Evolutionary conservation across 2,113 vertebrate species (phyloP).

Genomic region (Oreocharis arfaki): DNA sequence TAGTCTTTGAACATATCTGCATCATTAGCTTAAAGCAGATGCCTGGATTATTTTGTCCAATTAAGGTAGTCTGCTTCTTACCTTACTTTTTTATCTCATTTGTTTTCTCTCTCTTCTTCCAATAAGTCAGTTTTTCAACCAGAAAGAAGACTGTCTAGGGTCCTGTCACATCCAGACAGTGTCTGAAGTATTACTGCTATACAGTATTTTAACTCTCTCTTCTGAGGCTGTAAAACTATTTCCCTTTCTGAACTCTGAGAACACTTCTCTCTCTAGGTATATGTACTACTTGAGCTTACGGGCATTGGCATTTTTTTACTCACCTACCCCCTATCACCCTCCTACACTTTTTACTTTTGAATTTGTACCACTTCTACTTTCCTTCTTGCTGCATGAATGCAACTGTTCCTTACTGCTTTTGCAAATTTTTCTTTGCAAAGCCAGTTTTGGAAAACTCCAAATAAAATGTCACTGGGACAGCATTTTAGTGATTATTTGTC

Average conservation of each 20-base stretch:
- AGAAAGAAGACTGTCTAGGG: background rate
- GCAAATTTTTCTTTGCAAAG: background rate
- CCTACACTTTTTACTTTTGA: rapidly evolving
- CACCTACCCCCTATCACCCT: background rate
- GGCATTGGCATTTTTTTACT: background rate
- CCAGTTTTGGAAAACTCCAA: background rate
- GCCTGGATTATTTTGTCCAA: background rate
- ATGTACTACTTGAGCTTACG: background rate
- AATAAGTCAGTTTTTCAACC: background rate
- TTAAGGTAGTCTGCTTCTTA: background rate
- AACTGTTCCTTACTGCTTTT: background rate
- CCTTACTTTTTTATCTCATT: background rate
- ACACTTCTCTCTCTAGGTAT: background rate
- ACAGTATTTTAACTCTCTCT: background rate
- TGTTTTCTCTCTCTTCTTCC: background rate
- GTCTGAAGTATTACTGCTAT: background rate
- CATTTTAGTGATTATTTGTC: background rate
- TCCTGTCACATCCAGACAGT: background rate
- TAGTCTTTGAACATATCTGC: background rate
- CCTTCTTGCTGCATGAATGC: background rate
- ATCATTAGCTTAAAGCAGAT: background rate
- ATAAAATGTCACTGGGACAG: rapidly evolving
- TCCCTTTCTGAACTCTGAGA: background rate
- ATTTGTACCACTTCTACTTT: background rate
- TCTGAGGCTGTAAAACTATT: background rate